Conservation (phyloP, 2,113 vertebrate genomes). For the Paedocypris sp. region DNA sequence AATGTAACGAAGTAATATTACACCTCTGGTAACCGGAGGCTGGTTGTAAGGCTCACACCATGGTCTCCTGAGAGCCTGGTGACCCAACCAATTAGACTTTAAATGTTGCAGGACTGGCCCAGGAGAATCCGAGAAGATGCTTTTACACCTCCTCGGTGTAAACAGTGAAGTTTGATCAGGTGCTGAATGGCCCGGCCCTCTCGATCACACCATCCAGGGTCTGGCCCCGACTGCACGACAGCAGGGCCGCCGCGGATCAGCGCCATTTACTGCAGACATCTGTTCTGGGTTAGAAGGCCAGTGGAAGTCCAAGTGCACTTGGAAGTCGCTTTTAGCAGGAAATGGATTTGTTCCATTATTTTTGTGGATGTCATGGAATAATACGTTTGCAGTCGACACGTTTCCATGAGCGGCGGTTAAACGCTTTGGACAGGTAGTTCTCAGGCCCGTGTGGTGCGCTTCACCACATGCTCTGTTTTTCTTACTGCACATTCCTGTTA, state of each 20-base stretch:
- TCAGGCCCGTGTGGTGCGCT: constrained; percentile 36
- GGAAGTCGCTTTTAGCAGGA: constrained; percentile 77
- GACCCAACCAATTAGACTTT: constrained; percentile 71
- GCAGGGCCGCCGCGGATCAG: constrained; percentile 66
- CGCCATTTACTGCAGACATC: constrained; percentile 80
- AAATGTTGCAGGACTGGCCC: constrained; percentile 64
- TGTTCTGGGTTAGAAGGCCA: constrained; percentile 76
- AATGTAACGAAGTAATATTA: too few species aligned
- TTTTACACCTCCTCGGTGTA: constrained; percentile 58
- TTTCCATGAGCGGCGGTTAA: constrained; percentile 71
- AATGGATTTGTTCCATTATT: constrained; percentile 63
- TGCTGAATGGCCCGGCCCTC: constrained; percentile 60
- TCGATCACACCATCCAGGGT: constrained; percentile 41
- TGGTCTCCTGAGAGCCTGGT: constrained; percentile 68
- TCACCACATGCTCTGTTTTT: constrained; percentile 64
- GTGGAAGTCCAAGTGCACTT: constrained; percentile 65
- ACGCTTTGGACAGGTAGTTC: constrained; percentile 40
- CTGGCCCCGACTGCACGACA: constrained; percentile 53
- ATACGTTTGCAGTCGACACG: too few species aligned
- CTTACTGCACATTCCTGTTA: constrained; percentile 68
- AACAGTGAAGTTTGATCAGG: constrained; percentile 80
- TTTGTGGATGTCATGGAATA: constrained; percentile 52
- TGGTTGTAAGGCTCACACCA: constrained; percentile 64
- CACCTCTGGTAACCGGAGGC: constrained; percentile 77
- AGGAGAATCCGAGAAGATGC: constrained; percentile 52